Conservation (phyloP, 35 echinoderm and acorn worm genomes). For the Anneissia japonica region DNA sequence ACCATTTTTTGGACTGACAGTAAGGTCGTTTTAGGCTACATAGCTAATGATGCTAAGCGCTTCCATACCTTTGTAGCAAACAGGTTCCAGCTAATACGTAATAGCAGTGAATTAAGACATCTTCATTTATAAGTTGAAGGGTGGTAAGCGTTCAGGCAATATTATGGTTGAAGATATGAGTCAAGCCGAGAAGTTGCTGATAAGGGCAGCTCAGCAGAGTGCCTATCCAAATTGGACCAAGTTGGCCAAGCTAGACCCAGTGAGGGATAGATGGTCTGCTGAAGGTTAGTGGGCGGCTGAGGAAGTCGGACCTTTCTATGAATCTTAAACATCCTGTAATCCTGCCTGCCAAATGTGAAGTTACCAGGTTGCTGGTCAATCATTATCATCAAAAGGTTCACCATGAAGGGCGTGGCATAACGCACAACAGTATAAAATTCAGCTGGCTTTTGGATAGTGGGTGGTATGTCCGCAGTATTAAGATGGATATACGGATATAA, state of each 20-base stretch:
- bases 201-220: too few relatives aligned
- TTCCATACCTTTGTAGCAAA: constrained; percentile 69
- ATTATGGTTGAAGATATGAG: constrained; percentile 26
- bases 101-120: constrained; percentile 19
- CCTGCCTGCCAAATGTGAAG: constrained; percentile 25
- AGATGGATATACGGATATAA: background rate
- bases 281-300: too few relatives aligned
- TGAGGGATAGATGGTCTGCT: constrained; percentile 5
- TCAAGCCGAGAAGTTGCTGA: background rate
- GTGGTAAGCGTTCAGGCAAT: background rate
- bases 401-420: constrained; percentile 53
- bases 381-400: constrained; percentile 41
- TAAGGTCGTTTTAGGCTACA: constrained; percentile 62
- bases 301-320: too few relatives aligned
- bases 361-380: constrained; percentile 45
- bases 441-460: background rate
- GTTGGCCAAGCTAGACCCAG: constrained; percentile 1
- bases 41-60: constrained; percentile 30
- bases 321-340: constrained; percentile 1
- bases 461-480: background rate
- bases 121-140: constrained; percentile 18
- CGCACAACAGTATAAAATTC: background rate
- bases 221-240: too few relatives aligned
- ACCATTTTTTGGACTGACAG: constrained; percentile 60
- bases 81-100: constrained; percentile 31